These are phyloP conservation scores for Poecilia velifera DNA, from an alignment of 2,797 vertebrate genomes.

Conservation along the genomic window DNA sequence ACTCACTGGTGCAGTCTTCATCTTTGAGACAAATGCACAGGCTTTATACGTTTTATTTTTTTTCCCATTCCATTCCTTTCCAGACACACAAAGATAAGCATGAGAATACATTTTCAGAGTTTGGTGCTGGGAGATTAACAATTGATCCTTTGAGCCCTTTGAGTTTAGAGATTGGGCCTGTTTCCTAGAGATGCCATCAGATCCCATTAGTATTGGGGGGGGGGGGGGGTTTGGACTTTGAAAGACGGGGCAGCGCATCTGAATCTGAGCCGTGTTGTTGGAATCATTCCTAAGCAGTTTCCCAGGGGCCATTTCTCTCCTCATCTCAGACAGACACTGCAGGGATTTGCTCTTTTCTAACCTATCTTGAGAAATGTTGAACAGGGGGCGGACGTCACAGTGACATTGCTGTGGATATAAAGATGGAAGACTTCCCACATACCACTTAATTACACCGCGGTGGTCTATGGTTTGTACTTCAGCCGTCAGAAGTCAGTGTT, in stretches of 20 bases:
- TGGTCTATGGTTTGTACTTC: not conserved
- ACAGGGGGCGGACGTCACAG: not conserved
- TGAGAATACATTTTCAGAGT: not conserved
- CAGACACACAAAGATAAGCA: not conserved
- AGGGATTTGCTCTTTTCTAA: not conserved
- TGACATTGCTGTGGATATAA: not conserved
- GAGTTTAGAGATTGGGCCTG: not conserved
- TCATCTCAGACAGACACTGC: not conserved
- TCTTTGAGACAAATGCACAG: not conserved
- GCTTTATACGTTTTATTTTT: not conserved
- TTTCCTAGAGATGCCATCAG: not conserved
- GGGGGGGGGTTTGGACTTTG: too few species aligned
- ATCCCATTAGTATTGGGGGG: not conserved
- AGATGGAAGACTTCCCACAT: not conserved
- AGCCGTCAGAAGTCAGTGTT: not conserved
- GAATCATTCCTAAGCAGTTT: not conserved
- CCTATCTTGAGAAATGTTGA: not conserved
- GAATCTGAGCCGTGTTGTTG: not conserved
- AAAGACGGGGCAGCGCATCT: not conserved
- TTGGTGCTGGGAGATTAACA: not conserved
- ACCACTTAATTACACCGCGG: not conserved
- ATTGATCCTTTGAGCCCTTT: constrained; percentile 2
- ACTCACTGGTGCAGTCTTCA: not conserved
- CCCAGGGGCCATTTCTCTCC: not conserved
- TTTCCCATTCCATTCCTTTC: not conserved